Conservation (phyloP, 2,113 vertebrate species). For the Phrynocephalus versicolor region DNA sequence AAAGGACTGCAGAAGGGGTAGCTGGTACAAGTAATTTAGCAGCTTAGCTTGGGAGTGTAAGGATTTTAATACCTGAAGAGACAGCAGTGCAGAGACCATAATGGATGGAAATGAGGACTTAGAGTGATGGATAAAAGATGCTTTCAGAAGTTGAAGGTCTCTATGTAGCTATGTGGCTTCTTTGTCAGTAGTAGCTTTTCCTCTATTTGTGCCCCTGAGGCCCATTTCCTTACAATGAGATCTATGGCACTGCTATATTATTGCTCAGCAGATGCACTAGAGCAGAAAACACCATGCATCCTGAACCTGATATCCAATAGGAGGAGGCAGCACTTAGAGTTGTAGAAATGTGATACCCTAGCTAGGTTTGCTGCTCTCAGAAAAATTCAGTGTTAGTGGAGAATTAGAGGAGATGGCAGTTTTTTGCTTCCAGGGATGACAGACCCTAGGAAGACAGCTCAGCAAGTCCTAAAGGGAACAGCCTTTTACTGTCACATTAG, state of each 20-base stretch:
- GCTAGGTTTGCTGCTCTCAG: accelerated
- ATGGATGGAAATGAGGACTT: background rate
- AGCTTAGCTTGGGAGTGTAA: background rate
- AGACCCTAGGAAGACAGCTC: background rate
- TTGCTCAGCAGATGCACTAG: background rate
- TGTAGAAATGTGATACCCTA: background rate
- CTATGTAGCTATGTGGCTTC: background rate
- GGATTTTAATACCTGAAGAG: background rate
- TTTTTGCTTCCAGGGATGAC: background rate
- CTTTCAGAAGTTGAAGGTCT: background rate
- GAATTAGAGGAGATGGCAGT: background rate
- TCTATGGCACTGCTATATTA: accelerated
- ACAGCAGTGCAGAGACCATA: accelerated
- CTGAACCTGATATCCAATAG: background rate
- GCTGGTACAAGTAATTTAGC: background rate
- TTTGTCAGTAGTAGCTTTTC: background rate
- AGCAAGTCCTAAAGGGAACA: background rate
- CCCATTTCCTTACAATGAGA: accelerated
- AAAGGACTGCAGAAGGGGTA: background rate
- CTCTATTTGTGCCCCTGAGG: background rate
- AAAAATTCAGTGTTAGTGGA: accelerated
- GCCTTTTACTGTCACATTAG: background rate
- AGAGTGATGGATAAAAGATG: background rate
- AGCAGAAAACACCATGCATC: background rate
- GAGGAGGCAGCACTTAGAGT: background rate